Evolutionary conservation across 30 jellyfish, hydroid and myxozoan genomes (phyloP).

Genomic region (Nemopilema nomurai): DNA sequence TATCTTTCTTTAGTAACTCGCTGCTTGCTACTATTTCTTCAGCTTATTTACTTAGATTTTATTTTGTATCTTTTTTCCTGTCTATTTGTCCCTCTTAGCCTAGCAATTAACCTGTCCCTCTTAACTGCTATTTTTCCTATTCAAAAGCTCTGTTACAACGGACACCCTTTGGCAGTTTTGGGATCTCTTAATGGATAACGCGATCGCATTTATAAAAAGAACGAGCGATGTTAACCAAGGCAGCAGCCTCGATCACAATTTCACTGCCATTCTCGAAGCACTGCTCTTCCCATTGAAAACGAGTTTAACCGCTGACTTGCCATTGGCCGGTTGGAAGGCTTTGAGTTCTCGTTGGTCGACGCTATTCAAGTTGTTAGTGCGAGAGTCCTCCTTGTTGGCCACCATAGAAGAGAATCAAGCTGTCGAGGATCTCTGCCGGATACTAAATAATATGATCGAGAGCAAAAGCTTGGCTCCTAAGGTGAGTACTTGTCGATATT

Average conservation of each 20-base stretch:
- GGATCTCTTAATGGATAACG: constrained; percentile 48
- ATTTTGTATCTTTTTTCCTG: too few species aligned
- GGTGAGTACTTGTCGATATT: constrained; percentile 27
- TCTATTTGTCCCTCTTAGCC: too few species aligned
- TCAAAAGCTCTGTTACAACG: constrained; percentile 7
- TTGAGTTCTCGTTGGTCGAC: constrained; percentile 57
- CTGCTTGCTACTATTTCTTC: too few species aligned
- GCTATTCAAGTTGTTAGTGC: constrained; percentile 38
- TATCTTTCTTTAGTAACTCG: too few species aligned
- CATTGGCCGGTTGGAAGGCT: constrained; percentile 58
- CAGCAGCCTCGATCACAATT: constrained; percentile 47
- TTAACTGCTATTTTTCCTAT: too few species aligned
- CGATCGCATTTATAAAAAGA: constrained; percentile 37
- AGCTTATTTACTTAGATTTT: too few species aligned
- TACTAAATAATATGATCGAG: neutral
- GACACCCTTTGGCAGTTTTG: constrained; percentile 76
- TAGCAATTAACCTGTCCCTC: too few species aligned
- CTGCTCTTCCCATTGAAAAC: constrained; percentile 61
- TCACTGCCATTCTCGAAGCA: constrained; percentile 60
- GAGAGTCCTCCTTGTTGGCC: constrained; percentile 66
- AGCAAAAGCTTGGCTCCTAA: neutral
- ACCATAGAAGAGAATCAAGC: constrained; percentile 77
- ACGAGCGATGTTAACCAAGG: constrained; percentile 88
- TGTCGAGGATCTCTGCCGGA: constrained; percentile 61
- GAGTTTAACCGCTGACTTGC: constrained; percentile 27